Percentiles rank a stretch among this genome's conserved stretches.
Evolutionary conservation across 2,888 invertebrate genomes (phyloP).

Genomic region (Drosophila neonasuta): DNA sequence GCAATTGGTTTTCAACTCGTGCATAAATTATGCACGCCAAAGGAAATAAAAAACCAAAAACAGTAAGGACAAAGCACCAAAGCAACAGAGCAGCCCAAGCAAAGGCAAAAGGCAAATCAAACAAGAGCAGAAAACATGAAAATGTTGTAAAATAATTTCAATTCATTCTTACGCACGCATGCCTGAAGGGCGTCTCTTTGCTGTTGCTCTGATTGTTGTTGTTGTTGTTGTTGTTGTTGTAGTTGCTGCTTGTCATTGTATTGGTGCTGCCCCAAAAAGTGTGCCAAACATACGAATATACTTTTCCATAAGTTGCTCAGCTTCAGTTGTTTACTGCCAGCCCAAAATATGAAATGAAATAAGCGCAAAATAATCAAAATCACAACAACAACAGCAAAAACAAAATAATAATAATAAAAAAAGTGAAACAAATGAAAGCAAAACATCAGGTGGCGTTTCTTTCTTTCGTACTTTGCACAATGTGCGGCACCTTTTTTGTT

Average conservation of each 20-base stretch:
- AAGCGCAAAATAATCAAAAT: slow-evolving; percentile 35
- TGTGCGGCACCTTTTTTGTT: slow-evolving; percentile 17
- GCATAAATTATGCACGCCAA: slow-evolving; percentile 64
- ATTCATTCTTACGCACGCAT: slow-evolving; percentile 69
- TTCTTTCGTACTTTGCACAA: slow-evolving; percentile 17
- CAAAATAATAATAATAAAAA: slow-evolving; percentile 7
- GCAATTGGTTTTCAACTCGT: slow-evolving; percentile 49
- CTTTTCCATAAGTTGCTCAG: slow-evolving; percentile 21
- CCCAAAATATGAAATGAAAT: slow-evolving; percentile 29
- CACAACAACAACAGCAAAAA: slow-evolving; percentile 12
- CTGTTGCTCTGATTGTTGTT: background rate
- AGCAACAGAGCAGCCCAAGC: slow-evolving; percentile 1
- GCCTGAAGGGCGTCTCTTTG: slow-evolving; percentile 32
- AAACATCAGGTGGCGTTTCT: slow-evolving; percentile 38
- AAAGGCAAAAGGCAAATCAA: slow-evolving; percentile 55
- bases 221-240: background rate
- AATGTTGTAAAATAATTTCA: slow-evolving; percentile 76
- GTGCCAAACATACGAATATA: slow-evolving; percentile 7
- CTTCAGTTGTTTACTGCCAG: slow-evolving; percentile 52
- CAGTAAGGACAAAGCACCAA: slow-evolving; percentile 16
- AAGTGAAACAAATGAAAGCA: slow-evolving; percentile 24
- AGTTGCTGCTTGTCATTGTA: slow-evolving; percentile 32
- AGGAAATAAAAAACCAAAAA: slow-evolving; percentile 15
- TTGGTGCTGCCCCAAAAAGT: slow-evolving; percentile 38
- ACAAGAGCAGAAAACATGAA: slow-evolving; percentile 62